Conservation (phyloP, 1,140 invertebrate genomes). For the Tribolium madens region DNA sequence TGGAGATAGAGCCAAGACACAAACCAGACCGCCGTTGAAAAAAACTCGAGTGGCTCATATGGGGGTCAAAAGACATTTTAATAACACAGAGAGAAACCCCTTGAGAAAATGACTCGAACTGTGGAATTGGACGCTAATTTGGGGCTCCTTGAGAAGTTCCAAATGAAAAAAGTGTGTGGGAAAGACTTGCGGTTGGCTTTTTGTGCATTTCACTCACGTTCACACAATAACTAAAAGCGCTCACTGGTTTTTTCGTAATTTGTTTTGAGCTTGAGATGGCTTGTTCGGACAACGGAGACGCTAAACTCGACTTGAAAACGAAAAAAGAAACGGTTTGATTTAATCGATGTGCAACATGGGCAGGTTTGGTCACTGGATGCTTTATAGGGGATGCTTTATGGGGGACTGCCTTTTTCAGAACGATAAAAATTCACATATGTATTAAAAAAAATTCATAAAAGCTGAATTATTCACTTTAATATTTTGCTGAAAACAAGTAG, state of each 20-base stretch:
- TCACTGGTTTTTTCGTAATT: not conserved
- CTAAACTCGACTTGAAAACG: too few species aligned
- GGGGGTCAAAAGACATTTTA: slow-evolving; percentile 11
- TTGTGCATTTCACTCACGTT: slow-evolving; percentile 28
- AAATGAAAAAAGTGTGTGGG: not conserved
- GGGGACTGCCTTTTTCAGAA: too few species aligned
- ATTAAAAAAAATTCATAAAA: too few species aligned
- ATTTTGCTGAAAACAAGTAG: too few species aligned
- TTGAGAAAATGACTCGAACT: slow-evolving; percentile 4
- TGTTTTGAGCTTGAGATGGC: slow-evolving; percentile 1
- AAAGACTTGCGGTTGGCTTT: not conserved
- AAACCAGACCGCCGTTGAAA: slow-evolving; percentile 11
- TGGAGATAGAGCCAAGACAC: slow-evolving; percentile 22
- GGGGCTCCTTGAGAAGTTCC: not conserved
- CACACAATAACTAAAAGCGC: not conserved
- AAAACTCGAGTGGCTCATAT: slow-evolving; percentile 6
- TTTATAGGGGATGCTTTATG: too few species aligned
- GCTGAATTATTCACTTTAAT: too few species aligned
- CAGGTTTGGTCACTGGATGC: too few species aligned
- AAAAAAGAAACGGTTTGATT: too few species aligned
- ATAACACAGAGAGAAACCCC: slow-evolving; percentile 1
- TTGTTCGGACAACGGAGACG: not conserved
- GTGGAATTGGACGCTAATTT: not conserved
- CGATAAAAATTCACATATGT: too few species aligned
- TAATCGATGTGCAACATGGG: too few species aligned